Base-by-base conservation (phyloP, 2,113 vertebrate species). In the Petromus typicus region DNA sequence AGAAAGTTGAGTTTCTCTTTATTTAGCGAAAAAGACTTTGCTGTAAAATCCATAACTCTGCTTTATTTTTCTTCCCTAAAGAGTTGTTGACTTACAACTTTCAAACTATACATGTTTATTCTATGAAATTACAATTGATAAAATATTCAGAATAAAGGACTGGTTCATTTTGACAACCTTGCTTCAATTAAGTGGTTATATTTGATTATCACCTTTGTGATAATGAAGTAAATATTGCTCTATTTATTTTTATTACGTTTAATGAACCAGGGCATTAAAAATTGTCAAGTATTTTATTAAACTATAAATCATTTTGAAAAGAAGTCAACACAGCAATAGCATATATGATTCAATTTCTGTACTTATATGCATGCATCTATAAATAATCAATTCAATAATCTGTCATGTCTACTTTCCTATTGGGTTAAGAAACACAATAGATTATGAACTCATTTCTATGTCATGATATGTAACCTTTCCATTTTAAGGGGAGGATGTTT, bases 181-280 rank as follows among this genome's bases (percentile, higher is more conserved):
- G 3, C 23, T 71, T 94, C 18, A 69, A 48, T 3, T 95, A 83
- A 73, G 23, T 83, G 22, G 59, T 59, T 96, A 37, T 84, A 87
- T 64, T 64, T 95, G 51, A 57, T 91, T 6, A 91, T 11, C 8
- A 59, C 76, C 17, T 87, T 86, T 83, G 25, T 86, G 37, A 91
- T 91, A 91, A 97, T 83, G 37, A 89, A 91, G 23, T 32, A 83
- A 37, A 89, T 90, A 84, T 56, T 93, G 57, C 10, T 51, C 63
- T 71, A 59, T 51, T 93, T 63, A 91, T 59, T 93, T 71, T 78
- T 93, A 45, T 63, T 94, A 37, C 81, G 94, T 73, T 89, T 96
- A 91, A 95, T 30, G 23, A 66, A 64, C 18, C 12, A 92, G 7
- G 5, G 2, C 13, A 96, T 90, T 90, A 86, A 92, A 85, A 82